Evolutionary conservation across 2,113 vertebrate genomes (phyloP).

Genomic region (Cochlearius cochlearius): DNA sequence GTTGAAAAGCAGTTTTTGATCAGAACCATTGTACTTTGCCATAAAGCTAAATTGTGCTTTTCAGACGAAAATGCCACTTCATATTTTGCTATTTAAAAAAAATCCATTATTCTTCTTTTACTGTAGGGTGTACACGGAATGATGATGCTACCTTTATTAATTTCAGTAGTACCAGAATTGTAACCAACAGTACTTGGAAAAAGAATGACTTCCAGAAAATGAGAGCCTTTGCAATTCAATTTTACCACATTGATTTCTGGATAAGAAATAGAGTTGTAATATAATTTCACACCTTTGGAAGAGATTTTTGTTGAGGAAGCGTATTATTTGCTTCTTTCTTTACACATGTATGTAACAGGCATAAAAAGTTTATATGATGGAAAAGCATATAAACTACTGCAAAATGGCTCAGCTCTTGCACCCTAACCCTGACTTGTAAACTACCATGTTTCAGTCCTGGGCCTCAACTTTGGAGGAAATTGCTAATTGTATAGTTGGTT

Average conservation of each 20-base stretch:
- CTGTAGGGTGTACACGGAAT: not conserved
- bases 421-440: slow-evolving; percentile 23
- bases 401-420: not conserved
- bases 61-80: not conserved
- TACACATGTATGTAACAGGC: not conserved
- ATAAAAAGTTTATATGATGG: not conserved
- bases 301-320: not conserved
- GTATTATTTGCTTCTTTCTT: not conserved
- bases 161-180: not conserved
- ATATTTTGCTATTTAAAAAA: not conserved
- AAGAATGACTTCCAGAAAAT: not conserved
- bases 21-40: not conserved
- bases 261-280: not conserved
- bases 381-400: not conserved
- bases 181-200: not conserved
- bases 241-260: not conserved
- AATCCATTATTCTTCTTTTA: not conserved
- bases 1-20: not conserved
- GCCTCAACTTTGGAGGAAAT: slow-evolving; percentile 46
- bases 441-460: not conserved
- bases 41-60: not conserved
- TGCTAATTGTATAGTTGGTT: slow-evolving; percentile 39
- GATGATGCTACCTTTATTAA: not conserved
- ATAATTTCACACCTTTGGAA: not conserved
- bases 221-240: not conserved